Evolutionary conservation across 2,888 invertebrate genomes (phyloP).

Genomic region (Pherbina coryleti): DNA sequence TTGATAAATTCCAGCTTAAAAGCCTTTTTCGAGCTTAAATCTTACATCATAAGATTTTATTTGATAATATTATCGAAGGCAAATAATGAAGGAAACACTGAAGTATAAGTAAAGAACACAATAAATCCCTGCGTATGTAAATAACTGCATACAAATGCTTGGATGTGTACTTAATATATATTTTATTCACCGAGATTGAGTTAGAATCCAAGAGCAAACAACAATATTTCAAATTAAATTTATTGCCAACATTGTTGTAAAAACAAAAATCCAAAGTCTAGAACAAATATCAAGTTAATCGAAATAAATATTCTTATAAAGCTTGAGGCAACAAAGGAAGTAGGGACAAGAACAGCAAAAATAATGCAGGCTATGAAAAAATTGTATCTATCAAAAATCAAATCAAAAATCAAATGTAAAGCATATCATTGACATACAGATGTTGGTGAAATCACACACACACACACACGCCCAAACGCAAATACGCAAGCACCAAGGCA

Average conservation of each 20-base stretch:
- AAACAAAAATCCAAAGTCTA: no score
- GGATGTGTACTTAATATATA: background rate
- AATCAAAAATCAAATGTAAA: constrained; percentile 26
- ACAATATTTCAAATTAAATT: no score
- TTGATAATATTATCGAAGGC: no score
- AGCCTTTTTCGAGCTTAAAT: no score
- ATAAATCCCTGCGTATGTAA: no score
- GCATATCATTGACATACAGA: constrained; percentile 6
- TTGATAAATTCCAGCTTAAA: no score
- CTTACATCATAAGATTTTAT: no score
- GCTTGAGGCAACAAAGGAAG: background rate
- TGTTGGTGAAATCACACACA: background rate
- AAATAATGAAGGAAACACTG: no score
- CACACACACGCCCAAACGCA: background rate
- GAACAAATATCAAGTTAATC: no score
- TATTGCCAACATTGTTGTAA: no score
- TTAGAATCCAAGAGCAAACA: background rate
- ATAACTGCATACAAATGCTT: background rate
- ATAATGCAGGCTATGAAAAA: background rate
- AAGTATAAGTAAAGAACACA: no score
- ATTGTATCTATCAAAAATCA: constrained; percentile 16
- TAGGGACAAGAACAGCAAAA: background rate
- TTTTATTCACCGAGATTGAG: background rate
- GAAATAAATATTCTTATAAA: no score
- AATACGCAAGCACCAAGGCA: background rate